phyloP scores from a whole-genome alignment of 1,140 invertebrate genomes.

The Pissodes strobi region DNA sequence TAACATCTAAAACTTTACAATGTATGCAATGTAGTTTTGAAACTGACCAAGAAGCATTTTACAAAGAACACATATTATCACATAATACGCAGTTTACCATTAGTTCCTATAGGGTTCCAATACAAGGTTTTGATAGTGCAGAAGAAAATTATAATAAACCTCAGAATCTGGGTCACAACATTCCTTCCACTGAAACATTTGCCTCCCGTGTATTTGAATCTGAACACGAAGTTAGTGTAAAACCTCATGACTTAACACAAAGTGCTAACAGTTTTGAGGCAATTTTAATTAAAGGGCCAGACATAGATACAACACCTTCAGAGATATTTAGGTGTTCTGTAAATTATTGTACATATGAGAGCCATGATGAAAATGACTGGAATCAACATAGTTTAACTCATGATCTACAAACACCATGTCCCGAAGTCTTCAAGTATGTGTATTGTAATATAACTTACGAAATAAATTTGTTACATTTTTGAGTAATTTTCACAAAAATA shows the following conservation, averaged over 20 bases:
- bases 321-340: slow-evolving; percentile 10
- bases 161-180: neutral
- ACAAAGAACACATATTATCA: slow-evolving; percentile 17
- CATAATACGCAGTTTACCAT: slow-evolving; percentile 5
- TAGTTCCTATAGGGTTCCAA: neutral
- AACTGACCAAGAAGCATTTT: slow-evolving; percentile 17
- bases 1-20: neutral
- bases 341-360: slow-evolving; percentile 11
- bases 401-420: slow-evolving; percentile 8
- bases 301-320: neutral
- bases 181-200: neutral
- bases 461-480: too few relatives aligned
- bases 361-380: neutral
- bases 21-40: slow-evolving; percentile 19
- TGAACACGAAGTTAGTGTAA: neutral
- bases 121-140: neutral
- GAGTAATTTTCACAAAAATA: too few relatives aligned
- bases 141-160: slow-evolving; percentile 9
- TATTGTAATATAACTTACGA: too few relatives aligned
- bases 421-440: slow-evolving; percentile 19
- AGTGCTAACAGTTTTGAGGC: neutral
- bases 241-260: slow-evolving; percentile 13
- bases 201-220: neutral
- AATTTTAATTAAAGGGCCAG: slow-evolving; percentile 5
- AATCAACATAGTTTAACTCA: slow-evolving; percentile 14